Base-by-base conservation (phyloP, 2,797 vertebrate species). In the Poeciliopsis presidionis region DNA sequence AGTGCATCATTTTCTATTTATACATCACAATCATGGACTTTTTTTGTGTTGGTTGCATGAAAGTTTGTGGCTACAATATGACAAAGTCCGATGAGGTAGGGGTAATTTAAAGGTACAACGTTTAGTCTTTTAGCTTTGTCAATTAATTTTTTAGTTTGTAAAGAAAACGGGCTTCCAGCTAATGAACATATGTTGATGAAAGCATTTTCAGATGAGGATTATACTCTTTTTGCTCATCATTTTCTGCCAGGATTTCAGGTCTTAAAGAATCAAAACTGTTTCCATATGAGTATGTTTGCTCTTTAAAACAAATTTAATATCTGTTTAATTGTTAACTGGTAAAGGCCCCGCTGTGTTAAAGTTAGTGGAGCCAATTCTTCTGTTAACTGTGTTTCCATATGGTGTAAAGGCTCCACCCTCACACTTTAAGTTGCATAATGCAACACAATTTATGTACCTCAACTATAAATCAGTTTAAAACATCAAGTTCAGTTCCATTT, bases 371-470 rank as follows among this genome's bases (percentile, higher is more conserved):
- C 70, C 71, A 61, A 65, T 73, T 83, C 76, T 77, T 84, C 84
- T 88, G 86, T 79, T 90, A 69, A 77, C 72, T 88, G 88, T 53
- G 49, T 89, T 91, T 90, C 89, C 86, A 91, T 90, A 86, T 87
- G 88, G 79, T 79, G 74, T 83, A 70, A 86, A 79, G 63, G 73
- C 77, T 75, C 74, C 46, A 75, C 69, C 65, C 80, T 65, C 74
- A 81, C 76, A 77, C 30, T 70, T 20, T 9, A 63, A 33, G 67
- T 59, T 79, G 28, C 57, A 73, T 81, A 79, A 82, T 70, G 36
- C 41, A 69, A 18, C 36, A 9, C 30, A 49, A 8, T 77, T 28
- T 51, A 28, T 45, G 18, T 13, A 43, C 12, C 9, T 33, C 55
- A 49, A 16, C 13, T 53, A 73, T 73, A 86, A 7, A 73, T 33